These are phyloP conservation scores for Drosophila pseudoobscura DNA, from an alignment of 1,140 invertebrate species.

Conservation along the genomic window DNA sequence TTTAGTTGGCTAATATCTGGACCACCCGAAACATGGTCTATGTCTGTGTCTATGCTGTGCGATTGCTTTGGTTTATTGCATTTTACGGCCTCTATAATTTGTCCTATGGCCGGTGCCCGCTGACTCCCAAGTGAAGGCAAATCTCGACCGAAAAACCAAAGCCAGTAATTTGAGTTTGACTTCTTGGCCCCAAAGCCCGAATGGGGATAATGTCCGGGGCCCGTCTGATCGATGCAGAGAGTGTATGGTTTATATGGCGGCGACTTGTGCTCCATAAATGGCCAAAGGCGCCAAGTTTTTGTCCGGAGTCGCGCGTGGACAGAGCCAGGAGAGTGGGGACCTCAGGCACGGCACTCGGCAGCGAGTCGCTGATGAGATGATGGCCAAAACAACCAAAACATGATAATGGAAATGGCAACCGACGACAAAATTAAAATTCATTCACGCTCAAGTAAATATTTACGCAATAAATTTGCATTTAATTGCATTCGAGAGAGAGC, in stretches of 20 bases:
- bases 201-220: not conserved
- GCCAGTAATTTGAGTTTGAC: constrained; percentile 47
- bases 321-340: constrained; percentile 21
- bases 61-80: constrained; percentile 46
- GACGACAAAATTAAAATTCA: constrained; percentile 79
- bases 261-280: constrained; percentile 46
- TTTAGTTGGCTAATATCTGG: constrained; percentile 44
- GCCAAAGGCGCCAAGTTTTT: constrained; percentile 33
- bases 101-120: constrained; percentile 38
- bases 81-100: constrained; percentile 47
- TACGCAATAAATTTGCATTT: constrained; percentile 82
- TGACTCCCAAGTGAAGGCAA: constrained; percentile 40
- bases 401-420: constrained; percentile 1
- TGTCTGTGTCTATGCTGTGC: not conserved
- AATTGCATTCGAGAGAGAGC: constrained; percentile 64
- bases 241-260: constrained; percentile 38
- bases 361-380: constrained; percentile 13
- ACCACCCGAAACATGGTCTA: constrained; percentile 25
- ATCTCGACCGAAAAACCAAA: constrained; percentile 13
- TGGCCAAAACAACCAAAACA: constrained; percentile 22
- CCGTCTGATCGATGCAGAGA: constrained; percentile 41
- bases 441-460: constrained; percentile 81
- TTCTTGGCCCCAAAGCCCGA: constrained; percentile 25
- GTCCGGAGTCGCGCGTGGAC: constrained; percentile 23
- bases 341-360: constrained; percentile 28